These are phyloP conservation scores for Grapholita molesta DNA, from an alignment of 1,140 invertebrate species.

Conservation along the genomic window DNA sequence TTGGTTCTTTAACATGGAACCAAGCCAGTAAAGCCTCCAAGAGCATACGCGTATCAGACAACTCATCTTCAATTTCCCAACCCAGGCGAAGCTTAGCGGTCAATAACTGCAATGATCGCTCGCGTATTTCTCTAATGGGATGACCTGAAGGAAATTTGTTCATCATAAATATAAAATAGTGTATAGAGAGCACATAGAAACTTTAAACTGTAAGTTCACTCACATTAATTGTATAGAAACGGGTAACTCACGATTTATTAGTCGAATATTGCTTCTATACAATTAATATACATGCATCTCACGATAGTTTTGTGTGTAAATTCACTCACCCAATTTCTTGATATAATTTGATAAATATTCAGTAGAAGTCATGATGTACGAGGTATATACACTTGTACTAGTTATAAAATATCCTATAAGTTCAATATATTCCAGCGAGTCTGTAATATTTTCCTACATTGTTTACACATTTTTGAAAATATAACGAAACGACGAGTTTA, in stretches of 20 bases:
- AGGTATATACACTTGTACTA: not conserved
- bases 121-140: constrained; percentile 65
- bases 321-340: constrained; percentile 53
- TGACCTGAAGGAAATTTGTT: constrained; percentile 43
- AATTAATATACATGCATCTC: no score
- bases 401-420: not conserved
- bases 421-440: not conserved
- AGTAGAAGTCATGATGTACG: constrained; percentile 24
- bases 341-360: constrained; percentile 49
- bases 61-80: constrained; percentile 62
- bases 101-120: constrained; percentile 54
- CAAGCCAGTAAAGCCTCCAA: constrained; percentile 53
- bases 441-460: not conserved
- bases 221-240: no score
- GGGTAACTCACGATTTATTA: no score
- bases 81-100: constrained; percentile 54
- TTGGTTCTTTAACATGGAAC: constrained; percentile 48
- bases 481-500: not conserved
- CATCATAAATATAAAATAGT: constrained; percentile 1
- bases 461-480: constrained; percentile 17
- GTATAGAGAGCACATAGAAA: no score
- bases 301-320: no score
- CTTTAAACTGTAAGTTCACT: not conserved
- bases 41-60: constrained; percentile 47
- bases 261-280: no score